phyloP scores from a whole-genome alignment of 37 sponge, comb jelly and placozoan species.

The Chondrosia reniformis region DNA sequence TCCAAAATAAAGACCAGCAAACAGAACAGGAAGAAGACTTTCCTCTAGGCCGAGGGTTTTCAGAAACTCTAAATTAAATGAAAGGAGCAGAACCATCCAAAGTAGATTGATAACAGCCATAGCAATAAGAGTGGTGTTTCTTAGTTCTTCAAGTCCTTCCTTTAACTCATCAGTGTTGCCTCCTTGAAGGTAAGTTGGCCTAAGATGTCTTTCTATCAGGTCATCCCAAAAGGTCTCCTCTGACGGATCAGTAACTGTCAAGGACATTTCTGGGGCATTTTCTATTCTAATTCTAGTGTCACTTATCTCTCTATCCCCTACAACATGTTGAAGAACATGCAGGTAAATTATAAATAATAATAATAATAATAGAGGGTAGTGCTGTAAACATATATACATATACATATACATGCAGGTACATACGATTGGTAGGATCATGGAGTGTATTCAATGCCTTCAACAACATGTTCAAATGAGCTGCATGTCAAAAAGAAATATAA shows the following conservation, averaged over 20 bases:
- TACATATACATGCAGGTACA: too few relatives aligned
- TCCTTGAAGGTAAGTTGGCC: conserved; percentile 28
- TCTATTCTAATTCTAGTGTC: conserved; percentile 36
- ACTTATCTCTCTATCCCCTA: conserved; percentile 46
- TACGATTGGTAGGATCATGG: neutral
- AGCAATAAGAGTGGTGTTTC: conserved; percentile 40
- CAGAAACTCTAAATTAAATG: conserved; percentile 23
- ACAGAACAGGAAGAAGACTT: conserved; percentile 34
- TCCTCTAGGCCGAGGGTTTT: conserved; percentile 7
- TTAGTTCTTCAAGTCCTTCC: conserved; percentile 26
- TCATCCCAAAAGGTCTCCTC: conserved; percentile 46
- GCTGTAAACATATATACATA: too few relatives aligned
- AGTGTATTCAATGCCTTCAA: neutral
- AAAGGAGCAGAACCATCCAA: conserved; percentile 58
- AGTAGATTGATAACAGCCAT: conserved; percentile 54
- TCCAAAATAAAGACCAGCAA: conserved; percentile 26
- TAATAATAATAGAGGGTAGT: too few relatives aligned
- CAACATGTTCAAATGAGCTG: neutral
- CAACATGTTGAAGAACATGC: too few relatives aligned
- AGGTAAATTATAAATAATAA: too few relatives aligned
- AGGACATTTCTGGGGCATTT: neutral
- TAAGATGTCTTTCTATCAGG: conserved; percentile 25
- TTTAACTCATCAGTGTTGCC: conserved; percentile 24
- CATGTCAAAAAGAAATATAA: neutral
- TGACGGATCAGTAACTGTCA: neutral